Evolutionary conservation across 2,797 vertebrate genomes (phyloP), one percentile per base, ranked within the genome.

Genomic region (Myotis findleyi): DNA sequence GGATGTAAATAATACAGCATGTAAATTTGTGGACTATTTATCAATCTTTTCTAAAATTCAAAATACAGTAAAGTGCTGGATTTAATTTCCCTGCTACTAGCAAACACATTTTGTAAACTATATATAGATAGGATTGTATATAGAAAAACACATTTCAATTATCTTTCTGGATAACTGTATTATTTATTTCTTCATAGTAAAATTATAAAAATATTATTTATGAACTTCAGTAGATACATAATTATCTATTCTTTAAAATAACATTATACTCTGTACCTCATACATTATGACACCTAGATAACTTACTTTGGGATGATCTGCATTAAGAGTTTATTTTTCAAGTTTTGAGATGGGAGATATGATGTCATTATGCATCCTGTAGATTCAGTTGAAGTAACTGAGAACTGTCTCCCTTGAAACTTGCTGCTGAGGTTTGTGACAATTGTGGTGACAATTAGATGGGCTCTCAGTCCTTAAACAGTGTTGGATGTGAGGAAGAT

Each of bases 331-430:
- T 93, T 75, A 68, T 89, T 92, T 95, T 3, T 83, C 36, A 73
- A 41, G 27, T 87, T 87, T 84, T 93, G 51, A 84, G 9, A 27
- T 85, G 16, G 38, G 41, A 84, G 8, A 72, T 20, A 33, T 72
- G 6, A 87, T 81, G 21, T 80, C 41, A 41, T 91, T 75, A 20
- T 92, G 94, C 36, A 72, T 92, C 51, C 81, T 76, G 3, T 88
- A 72, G 38, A 91, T 72, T 18, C 13, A 36, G 11, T 27, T 38
- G 59, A 3, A 20, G 17, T 30, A 76, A 73, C 6, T 69, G 27
- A 82, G 6, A 2, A 33, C 38, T 91, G 6, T 85, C 27, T 8
- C 30, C 9, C 30, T 93, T 47, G 14, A 88, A 88, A 94, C 10
- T 73, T 77, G 4, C 10, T 73, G 7, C 51, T 66, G 55, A 72